Evolutionary conservation across 2,888 invertebrate genomes (phyloP), one percentile per base, ranked within the genome.

Genomic region (Drosophila mimica): DNA sequence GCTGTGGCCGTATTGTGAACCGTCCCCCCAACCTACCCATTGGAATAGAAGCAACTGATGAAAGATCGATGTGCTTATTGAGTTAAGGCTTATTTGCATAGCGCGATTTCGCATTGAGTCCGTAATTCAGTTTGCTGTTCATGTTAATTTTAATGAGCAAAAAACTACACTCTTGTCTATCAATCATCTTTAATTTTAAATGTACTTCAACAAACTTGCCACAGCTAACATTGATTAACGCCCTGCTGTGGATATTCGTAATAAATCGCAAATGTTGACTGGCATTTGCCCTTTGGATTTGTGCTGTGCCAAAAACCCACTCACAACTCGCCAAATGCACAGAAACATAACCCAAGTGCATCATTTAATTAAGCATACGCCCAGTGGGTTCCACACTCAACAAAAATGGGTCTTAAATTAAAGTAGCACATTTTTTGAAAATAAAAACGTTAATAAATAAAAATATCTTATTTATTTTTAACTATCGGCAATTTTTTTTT

Each of bases 1-100:
- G 90, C 72, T 92, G 93, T 11, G 93, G 93, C 56, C 93, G 91
- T 69, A 93, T 92, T 3, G 93, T 91, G 64, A 91, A 93, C 11
- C 93, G 92, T 7, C 93, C 93, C 46, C 93, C 93, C 69, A 93
- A 84, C 54, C 93, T 93, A 73, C n/a, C n/a, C 15, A 49, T 28
- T 17, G n/a, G 15, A 34, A 38, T 4, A 36, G 9, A 51, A 30
- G 31, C 2, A 58, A 28, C 30, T 40, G 54, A 49, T 69, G 61
- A 70, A 43, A 70, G 60, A 73, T 59, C 73, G 53, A 74, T 62
- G 38, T 53, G 51, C 49, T 78, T 70, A 88, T 88, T 88, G 89
- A 83, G 72, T 79, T 74, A 74, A 49, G 17, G 60, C 58, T 68
- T 75, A 82, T 82, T 80, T 74, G 53, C 56, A 65, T 49, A 33